Evolutionary conservation across 2,113 vertebrate genomes (phyloP), one percentile per base, ranked within the genome.

Genomic region (Apaloderma vittatum): DNA sequence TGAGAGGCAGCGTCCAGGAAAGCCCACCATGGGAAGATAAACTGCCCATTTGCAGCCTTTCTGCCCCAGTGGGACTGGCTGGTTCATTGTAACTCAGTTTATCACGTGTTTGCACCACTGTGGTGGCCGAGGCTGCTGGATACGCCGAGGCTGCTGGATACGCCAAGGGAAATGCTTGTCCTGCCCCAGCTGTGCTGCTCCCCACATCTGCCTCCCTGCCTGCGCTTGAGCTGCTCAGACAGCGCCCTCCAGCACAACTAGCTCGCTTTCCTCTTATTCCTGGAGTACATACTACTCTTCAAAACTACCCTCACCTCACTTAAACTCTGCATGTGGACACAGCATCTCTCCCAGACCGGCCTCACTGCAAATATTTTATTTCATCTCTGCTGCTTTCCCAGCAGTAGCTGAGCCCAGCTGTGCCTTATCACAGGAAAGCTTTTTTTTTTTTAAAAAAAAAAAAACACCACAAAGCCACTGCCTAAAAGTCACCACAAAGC

Each of bases 381-480:
- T 57, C 12, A 14, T 36, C 43, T 61, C 57, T 74, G 26, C 66
- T 71, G 37, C 22, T 66, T 54, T 62, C 48, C 66, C 66, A 66
- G 61, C 62, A 32, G 62, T 13, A 21, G 58, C 82, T 45, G 71
- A 61, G 26, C 46, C 82, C 61, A 30, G 72, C 55, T 45, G 51
- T 23, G 40, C 81, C 2, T 0, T n/a, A 55, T 18, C 88, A 61
- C 22, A n/a, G 49, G 18, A 57, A 61, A 78, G 8, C 40, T 40
- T 40, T 40, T 40, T 40, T 40, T 40, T 40, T 40, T 40, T 40
- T 40, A 9, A 40, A 40, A 3, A 17, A 40, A 8, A 66, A 77
- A 15, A 45, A 18, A 13, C 49, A 37, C 5, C 45, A 40, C 0
- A 0, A 80, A 58, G 19, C 48, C 3, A 2, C 11, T 1, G 2